phyloP scores from a whole-genome alignment of 2,888 invertebrate species.

The Coremacera marginata region DNA sequence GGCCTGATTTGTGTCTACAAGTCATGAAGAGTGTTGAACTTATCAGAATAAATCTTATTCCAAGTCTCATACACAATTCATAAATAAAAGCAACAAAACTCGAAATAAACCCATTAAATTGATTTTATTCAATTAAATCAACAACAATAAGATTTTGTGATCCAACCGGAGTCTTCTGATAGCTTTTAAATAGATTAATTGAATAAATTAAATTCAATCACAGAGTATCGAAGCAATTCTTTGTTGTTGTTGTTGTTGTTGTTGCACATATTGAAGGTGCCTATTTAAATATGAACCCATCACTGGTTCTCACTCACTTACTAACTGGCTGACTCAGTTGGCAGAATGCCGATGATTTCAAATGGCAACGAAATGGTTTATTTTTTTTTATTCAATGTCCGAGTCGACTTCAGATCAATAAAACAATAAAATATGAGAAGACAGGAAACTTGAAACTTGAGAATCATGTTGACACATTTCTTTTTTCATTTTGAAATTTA shows the following conservation, averaged over 20 bases:
- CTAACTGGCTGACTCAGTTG: constrained; percentile 23
- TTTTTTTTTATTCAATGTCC: background rate
- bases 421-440: too few species aligned
- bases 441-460: background rate
- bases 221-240: background rate
- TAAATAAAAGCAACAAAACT: background rate
- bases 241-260: background rate
- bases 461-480: background rate
- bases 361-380: background rate
- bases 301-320: background rate
- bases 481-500: background rate
- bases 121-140: constrained; percentile 34
- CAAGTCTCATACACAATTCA: too few species aligned
- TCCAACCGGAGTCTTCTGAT: background rate
- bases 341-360: background rate
- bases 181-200: constrained; percentile 21
- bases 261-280: background rate
- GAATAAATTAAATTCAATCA: constrained; percentile 12
- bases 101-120: constrained; percentile 25
- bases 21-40: too few species aligned
- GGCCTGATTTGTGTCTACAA: too few species aligned
- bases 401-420: background rate
- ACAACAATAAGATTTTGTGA: constrained; percentile 26
- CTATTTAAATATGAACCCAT: background rate
- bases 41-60: too few species aligned